Conservation (phyloP, 2,113 vertebrate species). For the Clarias gariepinus region DNA sequence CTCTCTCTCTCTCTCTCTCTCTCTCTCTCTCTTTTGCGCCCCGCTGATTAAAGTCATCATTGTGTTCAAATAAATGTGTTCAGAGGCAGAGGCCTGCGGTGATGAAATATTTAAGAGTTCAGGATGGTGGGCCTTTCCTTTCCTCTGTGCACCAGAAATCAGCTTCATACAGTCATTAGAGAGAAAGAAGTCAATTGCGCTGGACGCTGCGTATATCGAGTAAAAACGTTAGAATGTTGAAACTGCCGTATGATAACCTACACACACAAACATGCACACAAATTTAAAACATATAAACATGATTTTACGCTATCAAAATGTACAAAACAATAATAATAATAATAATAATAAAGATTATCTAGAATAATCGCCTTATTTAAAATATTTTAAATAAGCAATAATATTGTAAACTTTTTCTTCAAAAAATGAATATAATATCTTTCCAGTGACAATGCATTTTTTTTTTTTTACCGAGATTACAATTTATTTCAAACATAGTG, state of each 20-base stretch:
- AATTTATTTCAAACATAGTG: background rate
- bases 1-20: too few species aligned
- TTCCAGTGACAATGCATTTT: background rate
- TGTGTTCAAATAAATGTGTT: slow-evolving; percentile 50
- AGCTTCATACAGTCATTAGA: slow-evolving; percentile 15
- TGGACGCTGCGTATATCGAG: background rate
- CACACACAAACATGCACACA: background rate
- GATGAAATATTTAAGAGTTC: slow-evolving; percentile 68
- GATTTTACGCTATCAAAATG: background rate
- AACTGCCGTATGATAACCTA: background rate
- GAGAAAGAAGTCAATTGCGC: too few species aligned
- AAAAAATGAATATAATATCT: background rate
- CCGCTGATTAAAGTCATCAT: slow-evolving; percentile 30
- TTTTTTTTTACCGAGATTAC: background rate
- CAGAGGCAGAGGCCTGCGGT: slow-evolving; percentile 57
- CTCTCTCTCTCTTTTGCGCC: slow-evolving; percentile 1
- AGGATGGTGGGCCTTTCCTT: slow-evolving; percentile 51
- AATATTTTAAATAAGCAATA: background rate
- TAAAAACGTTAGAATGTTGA: background rate
- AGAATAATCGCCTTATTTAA: background rate
- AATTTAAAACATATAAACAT: background rate
- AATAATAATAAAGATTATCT: background rate
- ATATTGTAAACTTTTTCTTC: background rate
- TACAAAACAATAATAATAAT: too few species aligned
- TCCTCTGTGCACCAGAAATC: slow-evolving; percentile 35